These are phyloP conservation scores for Colletes collaris DNA, from an alignment of 2,888 invertebrate genomes.

Conservation along the genomic window DNA sequence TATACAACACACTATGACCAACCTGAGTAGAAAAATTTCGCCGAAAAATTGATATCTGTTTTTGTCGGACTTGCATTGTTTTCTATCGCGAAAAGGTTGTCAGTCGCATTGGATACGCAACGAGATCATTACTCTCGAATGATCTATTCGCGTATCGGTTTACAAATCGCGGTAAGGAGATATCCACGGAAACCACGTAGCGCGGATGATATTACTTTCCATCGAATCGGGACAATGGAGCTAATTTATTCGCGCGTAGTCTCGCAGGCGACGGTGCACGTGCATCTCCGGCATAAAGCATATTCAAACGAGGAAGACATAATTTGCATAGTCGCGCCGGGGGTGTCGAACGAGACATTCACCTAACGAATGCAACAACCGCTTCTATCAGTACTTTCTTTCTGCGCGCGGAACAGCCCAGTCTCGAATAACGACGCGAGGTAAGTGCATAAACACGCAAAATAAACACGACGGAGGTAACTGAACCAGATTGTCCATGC, in stretches of 20 bases:
- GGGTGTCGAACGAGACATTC: slow-evolving; percentile 44
- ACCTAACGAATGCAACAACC: slow-evolving; percentile 29
- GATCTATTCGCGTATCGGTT: slow-evolving; percentile 2
- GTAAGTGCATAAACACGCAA: neutral
- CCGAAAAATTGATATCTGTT: too few species aligned
- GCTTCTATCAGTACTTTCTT: neutral
- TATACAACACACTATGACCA: too few species aligned
- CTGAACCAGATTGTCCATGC: too few species aligned
- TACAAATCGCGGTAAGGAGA: slow-evolving; percentile 3
- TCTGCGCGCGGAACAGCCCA: neutral
- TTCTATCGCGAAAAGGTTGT: neutral
- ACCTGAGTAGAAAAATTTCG: too few species aligned
- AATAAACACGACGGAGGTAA: too few species aligned
- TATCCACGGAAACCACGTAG: neutral
- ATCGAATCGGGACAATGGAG: slow-evolving; percentile 45
- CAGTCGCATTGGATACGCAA: neutral
- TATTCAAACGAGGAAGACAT: slow-evolving; percentile 39
- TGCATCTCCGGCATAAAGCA: slow-evolving; percentile 9
- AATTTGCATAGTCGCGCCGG: slow-evolving; percentile 41
- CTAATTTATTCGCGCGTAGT: slow-evolving; percentile 55
- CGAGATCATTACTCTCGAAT: neutral
- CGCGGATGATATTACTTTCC: slow-evolving; percentile 36
- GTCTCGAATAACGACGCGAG: neutral
- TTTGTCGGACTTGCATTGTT: too few species aligned
- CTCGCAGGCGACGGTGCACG: neutral